These are phyloP conservation scores for Physocephala rufipes DNA, from an alignment of 2,888 invertebrate genomes.

Conservation along the genomic window DNA sequence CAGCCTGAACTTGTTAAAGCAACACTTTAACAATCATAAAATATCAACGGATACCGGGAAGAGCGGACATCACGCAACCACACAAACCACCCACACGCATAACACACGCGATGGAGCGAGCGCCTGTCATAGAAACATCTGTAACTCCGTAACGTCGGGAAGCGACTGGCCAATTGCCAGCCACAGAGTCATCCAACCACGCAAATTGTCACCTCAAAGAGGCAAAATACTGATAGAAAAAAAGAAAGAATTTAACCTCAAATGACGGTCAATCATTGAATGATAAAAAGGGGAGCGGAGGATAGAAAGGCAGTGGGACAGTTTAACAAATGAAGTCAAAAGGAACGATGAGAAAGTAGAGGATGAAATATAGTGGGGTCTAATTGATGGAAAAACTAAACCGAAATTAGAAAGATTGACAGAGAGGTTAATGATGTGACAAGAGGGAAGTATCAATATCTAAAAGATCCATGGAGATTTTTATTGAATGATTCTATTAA, in stretches of 20 bases:
- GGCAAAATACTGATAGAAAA: too few relatives aligned
- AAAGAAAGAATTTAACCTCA: too few relatives aligned
- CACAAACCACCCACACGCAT: too few relatives aligned
- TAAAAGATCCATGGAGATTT: too few relatives aligned
- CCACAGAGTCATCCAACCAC: conserved; percentile 6
- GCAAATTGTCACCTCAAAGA: background rate
- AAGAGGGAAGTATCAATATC: too few relatives aligned
- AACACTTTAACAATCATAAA: conserved; percentile 28
- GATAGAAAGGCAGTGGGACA: background rate
- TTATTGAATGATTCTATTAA: too few relatives aligned
- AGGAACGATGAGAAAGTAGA: background rate
- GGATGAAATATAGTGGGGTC: background rate
- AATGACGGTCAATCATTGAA: background rate
- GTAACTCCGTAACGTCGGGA: background rate
- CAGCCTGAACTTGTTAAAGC: conserved; percentile 1
- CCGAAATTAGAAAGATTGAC: background rate
- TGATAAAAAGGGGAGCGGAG: background rate
- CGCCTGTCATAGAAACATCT: conserved; percentile 15
- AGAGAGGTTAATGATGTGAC: background rate
- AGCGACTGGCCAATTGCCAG: background rate
- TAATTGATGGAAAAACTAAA: background rate
- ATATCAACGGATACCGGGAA: conserved; percentile 22
- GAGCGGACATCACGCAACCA: conserved; percentile 1
- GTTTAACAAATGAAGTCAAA: background rate
- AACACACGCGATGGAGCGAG: conserved; percentile 2